phyloP scores from a whole-genome alignment of 2,888 invertebrate species.

The Pachydiplax longipennis region DNA sequence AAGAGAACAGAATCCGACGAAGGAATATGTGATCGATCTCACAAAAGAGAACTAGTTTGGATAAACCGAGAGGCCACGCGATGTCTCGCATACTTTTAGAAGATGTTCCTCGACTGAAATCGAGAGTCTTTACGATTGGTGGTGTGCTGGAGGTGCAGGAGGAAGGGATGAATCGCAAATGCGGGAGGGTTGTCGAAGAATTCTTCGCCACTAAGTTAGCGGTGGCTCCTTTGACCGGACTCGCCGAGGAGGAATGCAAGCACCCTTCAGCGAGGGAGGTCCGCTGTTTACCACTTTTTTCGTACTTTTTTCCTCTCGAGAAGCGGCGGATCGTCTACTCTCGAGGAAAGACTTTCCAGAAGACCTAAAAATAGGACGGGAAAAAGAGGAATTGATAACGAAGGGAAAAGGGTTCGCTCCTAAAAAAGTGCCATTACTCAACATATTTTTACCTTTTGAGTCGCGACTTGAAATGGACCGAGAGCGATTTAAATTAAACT shows the following conservation, averaged over 20 bases:
- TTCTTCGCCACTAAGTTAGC: neutral
- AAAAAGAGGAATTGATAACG: slow-evolving; percentile 17
- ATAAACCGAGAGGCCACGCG: too few relatives aligned
- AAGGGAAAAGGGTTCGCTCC: neutral
- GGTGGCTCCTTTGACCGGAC: neutral
- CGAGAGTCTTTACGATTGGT: too few relatives aligned
- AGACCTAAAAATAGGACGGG: slow-evolving; percentile 24
- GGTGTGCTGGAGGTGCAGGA: neutral
- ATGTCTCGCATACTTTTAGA: too few relatives aligned
- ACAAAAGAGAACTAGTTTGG: too few relatives aligned
- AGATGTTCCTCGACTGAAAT: too few relatives aligned
- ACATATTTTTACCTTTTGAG: neutral
- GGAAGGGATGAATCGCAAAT: neutral
- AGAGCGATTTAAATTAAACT: neutral
- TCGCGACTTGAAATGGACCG: neutral
- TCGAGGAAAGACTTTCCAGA: neutral
- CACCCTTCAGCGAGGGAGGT: neutral
- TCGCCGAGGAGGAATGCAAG: neutral
- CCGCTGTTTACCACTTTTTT: neutral
- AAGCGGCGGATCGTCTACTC: neutral
- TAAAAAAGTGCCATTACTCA: neutral
- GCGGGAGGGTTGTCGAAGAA: neutral
- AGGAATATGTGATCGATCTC: too few relatives aligned
- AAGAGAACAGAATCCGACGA: too few relatives aligned
- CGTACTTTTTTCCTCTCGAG: neutral